These are phyloP conservation scores for Campopleginae sp. DNA, from an alignment of 2,888 invertebrate species.

Conservation along the genomic window DNA sequence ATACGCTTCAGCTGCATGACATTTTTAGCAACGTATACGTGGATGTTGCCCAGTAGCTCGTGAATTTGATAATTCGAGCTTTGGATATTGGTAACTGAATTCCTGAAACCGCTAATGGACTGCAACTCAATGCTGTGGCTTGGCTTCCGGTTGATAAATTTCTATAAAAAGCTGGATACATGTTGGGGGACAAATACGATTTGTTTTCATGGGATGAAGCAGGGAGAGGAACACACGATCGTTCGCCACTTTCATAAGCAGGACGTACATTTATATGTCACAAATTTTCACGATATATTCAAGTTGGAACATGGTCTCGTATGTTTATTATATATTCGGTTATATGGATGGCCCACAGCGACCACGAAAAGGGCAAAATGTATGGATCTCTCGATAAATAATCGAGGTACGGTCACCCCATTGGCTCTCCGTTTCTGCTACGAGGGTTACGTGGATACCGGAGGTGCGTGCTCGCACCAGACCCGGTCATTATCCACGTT, in stretches of 20 bases:
- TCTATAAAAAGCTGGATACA: constrained; percentile 23
- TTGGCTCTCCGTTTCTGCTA: constrained; percentile 37
- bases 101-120: constrained; percentile 51
- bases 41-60: background rate
- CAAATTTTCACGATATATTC: background rate
- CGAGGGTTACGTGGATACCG: constrained; percentile 17
- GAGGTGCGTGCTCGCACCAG: constrained; percentile 61
- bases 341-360: constrained; percentile 12
- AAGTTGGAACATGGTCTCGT: background rate
- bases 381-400: constrained; percentile 62
- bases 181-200: background rate
- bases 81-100: constrained; percentile 26
- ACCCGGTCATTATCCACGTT: constrained; percentile 76
- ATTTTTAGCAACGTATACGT: background rate
- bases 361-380: constrained; percentile 22
- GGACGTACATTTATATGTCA: background rate
- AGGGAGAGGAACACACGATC: background rate
- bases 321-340: constrained; percentile 16
- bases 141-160: background rate
- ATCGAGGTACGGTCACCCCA: constrained; percentile 53
- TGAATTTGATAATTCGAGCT: constrained; percentile 24
- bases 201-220: background rate
- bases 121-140: constrained; percentile 47
- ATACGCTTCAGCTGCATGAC: background rate
- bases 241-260: background rate